phyloP scores from a whole-genome alignment of 1,140 invertebrate species.

The Drosophila ercepeae region DNA sequence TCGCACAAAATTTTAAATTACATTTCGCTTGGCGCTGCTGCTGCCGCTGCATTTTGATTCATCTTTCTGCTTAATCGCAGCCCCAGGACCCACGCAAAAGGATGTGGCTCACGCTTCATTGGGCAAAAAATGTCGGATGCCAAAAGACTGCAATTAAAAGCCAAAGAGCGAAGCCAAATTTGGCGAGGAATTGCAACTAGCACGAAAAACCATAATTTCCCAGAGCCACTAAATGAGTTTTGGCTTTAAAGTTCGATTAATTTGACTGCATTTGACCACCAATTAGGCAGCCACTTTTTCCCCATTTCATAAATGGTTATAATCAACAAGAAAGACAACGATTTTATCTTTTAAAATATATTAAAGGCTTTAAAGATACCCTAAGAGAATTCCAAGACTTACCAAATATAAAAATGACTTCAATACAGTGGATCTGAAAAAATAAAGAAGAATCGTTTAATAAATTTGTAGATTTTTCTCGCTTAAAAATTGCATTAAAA shows the following conservation, averaged over 20 bases:
- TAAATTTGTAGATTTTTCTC: background rate
- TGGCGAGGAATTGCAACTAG: slow-evolving; percentile 60
- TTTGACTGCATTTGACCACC: slow-evolving; percentile 12
- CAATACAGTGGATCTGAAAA: slow-evolving; percentile 53
- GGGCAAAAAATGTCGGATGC: slow-evolving; percentile 51
- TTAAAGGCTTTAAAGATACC: background rate
- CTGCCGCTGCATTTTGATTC: slow-evolving; percentile 42
- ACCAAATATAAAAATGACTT: slow-evolving; percentile 39
- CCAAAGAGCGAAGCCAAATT: slow-evolving; percentile 50
- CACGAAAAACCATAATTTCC: slow-evolving; percentile 47
- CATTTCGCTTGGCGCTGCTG: slow-evolving; percentile 50
- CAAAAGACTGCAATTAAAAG: slow-evolving; percentile 63
- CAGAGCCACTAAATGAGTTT: slow-evolving; percentile 50
- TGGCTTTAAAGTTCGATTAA: slow-evolving; percentile 24
- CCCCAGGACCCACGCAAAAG: background rate
- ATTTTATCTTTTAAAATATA: background rate
- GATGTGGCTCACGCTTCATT: slow-evolving; percentile 55
- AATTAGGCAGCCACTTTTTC: background rate
- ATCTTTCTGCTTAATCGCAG: slow-evolving; percentile 1
- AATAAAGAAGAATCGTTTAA: slow-evolving; percentile 16
- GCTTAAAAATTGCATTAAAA: background rate
- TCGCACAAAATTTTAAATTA: slow-evolving; percentile 68
- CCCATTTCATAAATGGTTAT: background rate
- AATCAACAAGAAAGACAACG: background rate
- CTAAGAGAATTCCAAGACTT: slow-evolving; percentile 17